Percentiles rank a stretch among this genome's conserved stretches.
phyloP scores from a whole-genome alignment of 2,797 vertebrate genomes.

The Enteromius anoplus region DNA sequence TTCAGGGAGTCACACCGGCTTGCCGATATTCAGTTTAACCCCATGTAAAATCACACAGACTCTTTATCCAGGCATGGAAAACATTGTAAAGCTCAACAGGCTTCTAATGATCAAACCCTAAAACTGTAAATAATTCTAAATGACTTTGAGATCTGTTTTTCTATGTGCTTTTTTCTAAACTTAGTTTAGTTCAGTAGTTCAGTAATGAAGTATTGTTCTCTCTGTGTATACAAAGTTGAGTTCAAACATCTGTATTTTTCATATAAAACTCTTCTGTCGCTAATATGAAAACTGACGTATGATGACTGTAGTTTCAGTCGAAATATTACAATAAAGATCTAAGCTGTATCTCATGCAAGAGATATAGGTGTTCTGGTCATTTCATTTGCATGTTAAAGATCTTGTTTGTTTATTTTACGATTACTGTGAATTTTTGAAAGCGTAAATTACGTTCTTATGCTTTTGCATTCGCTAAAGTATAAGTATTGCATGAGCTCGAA shows the following conservation, averaged over 20 bases:
- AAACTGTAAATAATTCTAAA: conserved; percentile 34
- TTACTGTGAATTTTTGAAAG: neutral
- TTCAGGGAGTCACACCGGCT: neutral
- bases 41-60: neutral
- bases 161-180: conserved; percentile 19
- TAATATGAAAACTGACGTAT: conserved; percentile 28
- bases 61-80: neutral
- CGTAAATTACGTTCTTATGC: neutral
- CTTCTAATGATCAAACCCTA: conserved; percentile 22
- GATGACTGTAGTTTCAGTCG: conserved; percentile 16
- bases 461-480: neutral
- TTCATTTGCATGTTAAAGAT: neutral
- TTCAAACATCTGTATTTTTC: conserved; percentile 44
- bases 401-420: neutral
- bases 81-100: neutral
- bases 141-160: conserved; percentile 12
- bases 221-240: conserved; percentile 39
- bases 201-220: conserved; percentile 28
- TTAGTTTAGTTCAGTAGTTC: conserved; percentile 33
- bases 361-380: neutral
- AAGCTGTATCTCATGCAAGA: neutral
- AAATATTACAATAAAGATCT: conserved; percentile 44
- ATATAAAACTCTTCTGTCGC: conserved; percentile 35
- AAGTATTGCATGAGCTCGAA: neutral
- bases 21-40: neutral